Conservation (phyloP, 2,797 vertebrate species). For the Hoplostethus atlanticus region DNA sequence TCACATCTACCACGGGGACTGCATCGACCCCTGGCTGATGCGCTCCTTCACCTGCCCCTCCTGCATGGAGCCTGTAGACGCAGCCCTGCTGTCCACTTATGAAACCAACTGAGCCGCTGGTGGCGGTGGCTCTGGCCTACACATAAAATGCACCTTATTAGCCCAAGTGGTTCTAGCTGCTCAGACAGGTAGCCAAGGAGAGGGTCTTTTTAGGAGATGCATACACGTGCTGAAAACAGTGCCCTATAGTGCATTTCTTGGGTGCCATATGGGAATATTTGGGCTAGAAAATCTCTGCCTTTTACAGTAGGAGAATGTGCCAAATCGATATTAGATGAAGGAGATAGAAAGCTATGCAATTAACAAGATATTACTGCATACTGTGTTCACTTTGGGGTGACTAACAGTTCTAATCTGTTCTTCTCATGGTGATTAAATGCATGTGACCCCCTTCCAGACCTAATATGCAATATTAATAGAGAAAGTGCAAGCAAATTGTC, state of each 20-base stretch:
- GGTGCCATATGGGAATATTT: slow-evolving; percentile 32
- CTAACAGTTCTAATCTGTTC: slow-evolving; percentile 14
- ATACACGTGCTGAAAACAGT: slow-evolving; percentile 25
- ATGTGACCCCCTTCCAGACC: slow-evolving; percentile 31
- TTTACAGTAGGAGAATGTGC: slow-evolving; percentile 54
- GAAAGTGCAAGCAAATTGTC: slow-evolving; percentile 23
- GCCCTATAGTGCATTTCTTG: slow-evolving; percentile 7
- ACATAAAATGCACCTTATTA: slow-evolving; percentile 58
- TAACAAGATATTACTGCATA: slow-evolving; percentile 56
- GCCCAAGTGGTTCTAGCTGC: slow-evolving; percentile 51
- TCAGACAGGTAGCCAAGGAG: slow-evolving; percentile 40
- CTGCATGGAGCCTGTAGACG: slow-evolving; percentile 92
- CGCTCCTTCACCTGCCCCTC: slow-evolving; percentile 92
- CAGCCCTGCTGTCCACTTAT: slow-evolving; percentile 89
- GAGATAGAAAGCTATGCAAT: slow-evolving; percentile 41
- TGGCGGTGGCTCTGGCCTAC: slow-evolving; percentile 47
- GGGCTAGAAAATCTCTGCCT: slow-evolving; percentile 52
- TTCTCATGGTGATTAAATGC: slow-evolving; percentile 36
- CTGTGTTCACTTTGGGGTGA: slow-evolving; percentile 46
- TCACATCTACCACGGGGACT: slow-evolving; percentile 90
- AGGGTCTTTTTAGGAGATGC: slow-evolving; percentile 27
- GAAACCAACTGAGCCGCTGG: slow-evolving; percentile 83
- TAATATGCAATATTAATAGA: slow-evolving; percentile 66
- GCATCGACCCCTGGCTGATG: slow-evolving; percentile 92
- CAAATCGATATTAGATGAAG: slow-evolving; percentile 56